Conservation (phyloP, 2,797 vertebrate species). For the Gymnodraco acuticeps region DNA sequence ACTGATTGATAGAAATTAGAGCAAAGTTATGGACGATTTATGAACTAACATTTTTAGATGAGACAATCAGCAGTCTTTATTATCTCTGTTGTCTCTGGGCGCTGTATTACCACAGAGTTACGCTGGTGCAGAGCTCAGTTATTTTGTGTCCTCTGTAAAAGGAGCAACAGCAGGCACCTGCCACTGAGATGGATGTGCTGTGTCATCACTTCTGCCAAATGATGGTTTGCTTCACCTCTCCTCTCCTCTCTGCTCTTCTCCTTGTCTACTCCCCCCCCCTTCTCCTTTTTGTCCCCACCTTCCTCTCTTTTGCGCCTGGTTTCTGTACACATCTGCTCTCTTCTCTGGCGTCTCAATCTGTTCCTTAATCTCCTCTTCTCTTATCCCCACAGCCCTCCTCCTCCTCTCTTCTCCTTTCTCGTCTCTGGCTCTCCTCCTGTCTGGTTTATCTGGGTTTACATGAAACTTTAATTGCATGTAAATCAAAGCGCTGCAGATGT, state of each 20-base stretch:
- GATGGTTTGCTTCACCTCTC: constrained; percentile 63
- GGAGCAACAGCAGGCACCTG: constrained; percentile 76
- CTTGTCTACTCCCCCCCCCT: background rate
- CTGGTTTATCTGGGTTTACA: constrained; percentile 72
- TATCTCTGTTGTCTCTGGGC: constrained; percentile 17
- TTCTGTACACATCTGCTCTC: constrained; percentile 47
- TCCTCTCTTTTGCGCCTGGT: constrained; percentile 14
- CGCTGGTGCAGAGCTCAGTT: constrained; percentile 35
- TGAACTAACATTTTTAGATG: constrained; percentile 50
- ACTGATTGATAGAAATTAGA: constrained; percentile 18
- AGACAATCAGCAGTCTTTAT: constrained; percentile 20
- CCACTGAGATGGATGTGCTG: constrained; percentile 76
- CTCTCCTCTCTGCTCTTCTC: constrained; percentile 21
- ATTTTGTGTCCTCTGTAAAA: constrained; percentile 67
- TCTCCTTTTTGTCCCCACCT: constrained; percentile 13
- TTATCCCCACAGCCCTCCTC: constrained; percentile 20
- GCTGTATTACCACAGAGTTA: constrained; percentile 40
- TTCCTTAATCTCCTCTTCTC: constrained; percentile 48
- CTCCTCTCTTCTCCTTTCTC: constrained; percentile 3
- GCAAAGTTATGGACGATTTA: constrained; percentile 39
- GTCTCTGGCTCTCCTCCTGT: constrained; percentile 22
- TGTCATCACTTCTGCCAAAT: constrained; percentile 79
- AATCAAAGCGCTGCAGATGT: constrained; percentile 78
- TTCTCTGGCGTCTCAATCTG: constrained; percentile 38
- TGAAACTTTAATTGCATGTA: constrained; percentile 83